phyloP scores from a whole-genome alignment of 2,113 vertebrate species.

The Chloropsis hardwickii region DNA sequence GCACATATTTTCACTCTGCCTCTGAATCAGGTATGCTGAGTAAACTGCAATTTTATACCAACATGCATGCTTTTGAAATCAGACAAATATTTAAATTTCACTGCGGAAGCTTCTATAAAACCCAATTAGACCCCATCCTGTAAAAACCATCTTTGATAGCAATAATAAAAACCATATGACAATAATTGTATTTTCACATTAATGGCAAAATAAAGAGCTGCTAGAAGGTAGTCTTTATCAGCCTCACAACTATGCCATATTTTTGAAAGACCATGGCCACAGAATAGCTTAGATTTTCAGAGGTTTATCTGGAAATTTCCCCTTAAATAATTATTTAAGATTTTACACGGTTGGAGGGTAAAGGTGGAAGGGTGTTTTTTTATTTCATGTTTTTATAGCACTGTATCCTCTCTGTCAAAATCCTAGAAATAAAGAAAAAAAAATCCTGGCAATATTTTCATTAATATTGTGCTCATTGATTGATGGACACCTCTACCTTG shows the following conservation, averaged over 20 bases:
- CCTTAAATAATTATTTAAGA: background rate
- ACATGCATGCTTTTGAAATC: background rate
- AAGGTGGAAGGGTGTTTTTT: background rate
- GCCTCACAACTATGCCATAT: background rate
- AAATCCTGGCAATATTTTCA: background rate
- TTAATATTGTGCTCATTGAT: background rate
- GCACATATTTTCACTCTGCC: background rate
- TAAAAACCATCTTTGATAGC: constrained; percentile 46
- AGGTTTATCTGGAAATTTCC: background rate
- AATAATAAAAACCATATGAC: constrained; percentile 48
- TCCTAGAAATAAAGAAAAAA: background rate
- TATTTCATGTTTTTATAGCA: background rate
- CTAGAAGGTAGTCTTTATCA: background rate
- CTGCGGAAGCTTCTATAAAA: constrained; percentile 33
- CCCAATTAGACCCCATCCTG: background rate
- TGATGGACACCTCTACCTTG: background rate
- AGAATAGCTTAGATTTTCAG: background rate
- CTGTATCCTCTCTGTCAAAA: background rate
- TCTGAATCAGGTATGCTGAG: background rate
- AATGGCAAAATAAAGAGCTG: background rate
- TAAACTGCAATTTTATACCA: background rate
- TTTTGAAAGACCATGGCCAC: background rate
- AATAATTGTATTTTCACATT: constrained; percentile 19
- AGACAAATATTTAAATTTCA: constrained; percentile 33
- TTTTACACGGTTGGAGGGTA: background rate